phyloP scores from a whole-genome alignment of 2,113 vertebrate species.

The Aphyosemion australe region DNA sequence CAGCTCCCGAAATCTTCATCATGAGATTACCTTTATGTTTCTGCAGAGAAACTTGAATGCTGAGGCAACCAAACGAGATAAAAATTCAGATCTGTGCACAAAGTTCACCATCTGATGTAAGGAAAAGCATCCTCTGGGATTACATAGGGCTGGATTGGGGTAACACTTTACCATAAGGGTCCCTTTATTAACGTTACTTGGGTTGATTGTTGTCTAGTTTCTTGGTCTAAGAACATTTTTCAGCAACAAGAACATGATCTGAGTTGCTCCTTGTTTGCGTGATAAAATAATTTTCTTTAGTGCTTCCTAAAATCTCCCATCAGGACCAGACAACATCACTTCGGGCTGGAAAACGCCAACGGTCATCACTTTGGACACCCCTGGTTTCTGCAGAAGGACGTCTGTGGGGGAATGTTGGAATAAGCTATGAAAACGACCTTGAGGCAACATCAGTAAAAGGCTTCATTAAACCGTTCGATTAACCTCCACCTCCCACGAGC shows the following conservation, averaged over 20 bases:
- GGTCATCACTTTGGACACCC: too few species aligned
- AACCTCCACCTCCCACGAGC: constrained; percentile 65
- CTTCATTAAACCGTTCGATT: constrained; percentile 72
- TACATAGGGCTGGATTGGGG: too few species aligned
- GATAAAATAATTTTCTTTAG: too few species aligned
- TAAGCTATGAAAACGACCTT: constrained; percentile 52
- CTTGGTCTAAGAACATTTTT: too few species aligned
- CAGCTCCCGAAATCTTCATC: constrained; percentile 15
- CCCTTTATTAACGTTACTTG: too few species aligned
- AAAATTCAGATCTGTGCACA: not conserved
- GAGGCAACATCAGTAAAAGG: constrained; percentile 66
- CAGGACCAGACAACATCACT: too few species aligned
- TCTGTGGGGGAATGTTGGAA: constrained; percentile 27
- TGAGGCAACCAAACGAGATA: constrained; percentile 29
- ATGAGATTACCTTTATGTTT: constrained; percentile 19
- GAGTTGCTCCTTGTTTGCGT: too few species aligned
- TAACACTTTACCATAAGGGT: too few species aligned
- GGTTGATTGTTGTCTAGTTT: too few species aligned
- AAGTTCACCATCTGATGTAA: constrained; percentile 30
- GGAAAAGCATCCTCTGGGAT: constrained; percentile 27
- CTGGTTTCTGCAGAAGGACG: not conserved
- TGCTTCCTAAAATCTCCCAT: too few species aligned
- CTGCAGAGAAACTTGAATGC: constrained; percentile 3
- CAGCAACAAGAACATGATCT: too few species aligned
- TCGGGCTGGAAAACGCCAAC: too few species aligned